phyloP scores from a whole-genome alignment of 2,113 vertebrate genomes.

The Polypterus senegalus region DNA sequence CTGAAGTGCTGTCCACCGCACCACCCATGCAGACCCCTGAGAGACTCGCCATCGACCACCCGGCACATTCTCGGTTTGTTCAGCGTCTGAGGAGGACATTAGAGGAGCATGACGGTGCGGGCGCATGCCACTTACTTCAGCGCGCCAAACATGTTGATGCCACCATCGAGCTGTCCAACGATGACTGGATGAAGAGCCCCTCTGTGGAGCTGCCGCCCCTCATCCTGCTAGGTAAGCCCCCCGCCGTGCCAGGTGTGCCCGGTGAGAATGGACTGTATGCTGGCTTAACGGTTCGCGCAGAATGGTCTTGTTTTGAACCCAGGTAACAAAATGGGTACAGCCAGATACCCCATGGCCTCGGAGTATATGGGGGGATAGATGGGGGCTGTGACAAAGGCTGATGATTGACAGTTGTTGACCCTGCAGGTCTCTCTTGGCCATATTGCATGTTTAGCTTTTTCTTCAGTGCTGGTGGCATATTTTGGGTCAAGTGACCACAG shows the following conservation, averaged over 20 bases:
- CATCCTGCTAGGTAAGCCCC: slow-evolving; percentile 36
- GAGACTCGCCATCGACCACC: slow-evolving; percentile 19
- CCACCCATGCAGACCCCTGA: too few relatives aligned
- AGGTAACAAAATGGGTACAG: too few relatives aligned
- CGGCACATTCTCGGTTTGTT: slow-evolving; percentile 27
- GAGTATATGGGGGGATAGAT: too few relatives aligned
- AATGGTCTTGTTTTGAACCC: neutral
- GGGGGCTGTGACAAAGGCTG: too few relatives aligned
- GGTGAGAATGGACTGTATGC: too few relatives aligned
- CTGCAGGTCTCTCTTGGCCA: too few relatives aligned
- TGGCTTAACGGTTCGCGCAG: neutral
- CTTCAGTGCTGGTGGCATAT: too few relatives aligned
- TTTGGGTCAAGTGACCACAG: too few relatives aligned
- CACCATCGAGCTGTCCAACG: slow-evolving; percentile 43
- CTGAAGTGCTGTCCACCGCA: too few relatives aligned
- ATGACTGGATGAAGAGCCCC: slow-evolving; percentile 54
- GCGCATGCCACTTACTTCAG: slow-evolving; percentile 21
- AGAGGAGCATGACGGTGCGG: slow-evolving; percentile 19
- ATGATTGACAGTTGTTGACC: too few relatives aligned
- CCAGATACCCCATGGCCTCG: neutral
- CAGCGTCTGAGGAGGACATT: slow-evolving; percentile 30
- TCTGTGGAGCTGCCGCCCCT: slow-evolving; percentile 30
- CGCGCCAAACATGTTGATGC: slow-evolving; percentile 27
- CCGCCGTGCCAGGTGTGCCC: too few relatives aligned
- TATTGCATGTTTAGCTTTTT: too few relatives aligned